phyloP scores from a whole-genome alignment of 2,888 invertebrate species.

The Pinctada fucata region DNA sequence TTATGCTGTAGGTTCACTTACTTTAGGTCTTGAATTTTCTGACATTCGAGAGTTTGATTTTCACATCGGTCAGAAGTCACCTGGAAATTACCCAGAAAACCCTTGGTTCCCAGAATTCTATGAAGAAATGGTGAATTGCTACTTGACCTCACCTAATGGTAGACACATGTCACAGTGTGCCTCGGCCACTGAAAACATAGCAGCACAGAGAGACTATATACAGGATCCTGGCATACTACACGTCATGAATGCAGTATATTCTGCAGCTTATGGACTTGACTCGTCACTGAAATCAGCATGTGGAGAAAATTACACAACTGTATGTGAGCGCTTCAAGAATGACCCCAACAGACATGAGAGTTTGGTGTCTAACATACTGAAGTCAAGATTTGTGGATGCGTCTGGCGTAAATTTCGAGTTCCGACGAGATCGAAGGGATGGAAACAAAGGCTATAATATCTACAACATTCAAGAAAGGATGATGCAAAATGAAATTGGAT shows the following conservation, averaged over 20 bases:
- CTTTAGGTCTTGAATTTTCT: slow-evolving; percentile 61
- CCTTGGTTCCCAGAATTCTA: slow-evolving; percentile 78
- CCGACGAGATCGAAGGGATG: slow-evolving; percentile 55
- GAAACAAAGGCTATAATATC: slow-evolving; percentile 67
- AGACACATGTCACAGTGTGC: slow-evolving; percentile 52
- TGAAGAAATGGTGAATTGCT: slow-evolving; percentile 75
- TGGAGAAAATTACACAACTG: slow-evolving; percentile 64
- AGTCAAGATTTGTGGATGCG: slow-evolving; percentile 64
- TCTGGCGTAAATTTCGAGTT: slow-evolving; percentile 62
- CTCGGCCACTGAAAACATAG: slow-evolving; percentile 47
- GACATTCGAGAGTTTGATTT: slow-evolving; percentile 66
- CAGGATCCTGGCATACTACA: slow-evolving; percentile 69
- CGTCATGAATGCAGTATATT: slow-evolving; percentile 73
- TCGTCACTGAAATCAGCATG: slow-evolving; percentile 60
- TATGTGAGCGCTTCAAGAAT: slow-evolving; percentile 67
- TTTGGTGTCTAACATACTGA: slow-evolving; percentile 57
- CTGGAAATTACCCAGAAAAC: slow-evolving; percentile 72
- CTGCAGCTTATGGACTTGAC: slow-evolving; percentile 69
- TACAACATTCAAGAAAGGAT: slow-evolving; percentile 48
- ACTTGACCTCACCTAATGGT: slow-evolving; percentile 55
- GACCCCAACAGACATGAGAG: slow-evolving; percentile 44
- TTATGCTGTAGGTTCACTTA: slow-evolving; percentile 56
- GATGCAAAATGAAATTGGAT: slow-evolving; percentile 34
- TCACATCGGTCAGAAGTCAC: slow-evolving; percentile 63
- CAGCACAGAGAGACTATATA: slow-evolving; percentile 55